These are phyloP conservation scores for Eucriotettix oculatus DNA, from an alignment of 2,888 invertebrate species.

Conservation along the genomic window DNA sequence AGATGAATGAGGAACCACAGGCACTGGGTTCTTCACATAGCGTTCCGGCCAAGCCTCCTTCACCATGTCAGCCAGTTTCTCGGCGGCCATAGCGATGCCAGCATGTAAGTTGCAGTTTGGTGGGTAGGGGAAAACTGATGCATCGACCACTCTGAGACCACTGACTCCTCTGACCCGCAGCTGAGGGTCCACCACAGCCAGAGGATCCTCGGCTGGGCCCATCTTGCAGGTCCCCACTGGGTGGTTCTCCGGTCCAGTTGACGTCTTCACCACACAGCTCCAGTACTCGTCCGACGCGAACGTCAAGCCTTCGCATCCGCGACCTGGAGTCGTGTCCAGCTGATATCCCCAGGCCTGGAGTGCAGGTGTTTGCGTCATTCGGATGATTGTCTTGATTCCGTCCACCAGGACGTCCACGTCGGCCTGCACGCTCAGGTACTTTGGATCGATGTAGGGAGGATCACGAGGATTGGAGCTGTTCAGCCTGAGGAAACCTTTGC, in stretches of 20 bases:
- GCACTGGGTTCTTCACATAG: too few relatives aligned
- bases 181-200: constrained; percentile 24
- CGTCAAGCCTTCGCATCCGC: constrained; percentile 12
- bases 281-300: constrained; percentile 17
- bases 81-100: constrained; percentile 48
- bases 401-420: constrained; percentile 38
- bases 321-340: constrained; percentile 12
- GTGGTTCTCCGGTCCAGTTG: constrained; percentile 18
- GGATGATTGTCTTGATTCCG: constrained; percentile 36
- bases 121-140: constrained; percentile 48
- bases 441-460: constrained; percentile 32
- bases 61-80: constrained; percentile 47
- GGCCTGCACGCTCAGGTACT: constrained; percentile 28
- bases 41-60: constrained; percentile 25
- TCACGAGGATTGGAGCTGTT: constrained; percentile 28
- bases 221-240: constrained; percentile 20
- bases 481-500: constrained; percentile 22
- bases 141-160: constrained; percentile 48
- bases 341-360: constrained; percentile 15
- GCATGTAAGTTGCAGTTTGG: constrained; percentile 49
- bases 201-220: constrained; percentile 21
- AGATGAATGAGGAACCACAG: too few relatives aligned
- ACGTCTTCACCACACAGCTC: constrained; percentile 15
- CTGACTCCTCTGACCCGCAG: constrained; percentile 42
- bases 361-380: constrained; percentile 13